Conservation (phyloP, 2,797 vertebrate species). For the Sebastes aleutianus region DNA sequence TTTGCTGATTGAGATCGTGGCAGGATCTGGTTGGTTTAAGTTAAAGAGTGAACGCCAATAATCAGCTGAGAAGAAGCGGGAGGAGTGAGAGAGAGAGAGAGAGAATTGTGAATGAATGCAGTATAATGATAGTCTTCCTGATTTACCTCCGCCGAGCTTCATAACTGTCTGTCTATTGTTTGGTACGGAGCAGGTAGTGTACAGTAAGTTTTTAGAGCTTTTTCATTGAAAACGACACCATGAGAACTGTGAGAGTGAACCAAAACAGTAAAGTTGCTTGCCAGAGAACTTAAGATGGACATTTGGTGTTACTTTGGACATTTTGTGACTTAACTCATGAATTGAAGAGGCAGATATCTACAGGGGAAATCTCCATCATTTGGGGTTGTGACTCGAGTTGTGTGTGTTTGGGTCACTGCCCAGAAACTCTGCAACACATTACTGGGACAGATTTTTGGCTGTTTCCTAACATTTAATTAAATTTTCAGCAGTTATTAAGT, state of each 20-base stretch:
- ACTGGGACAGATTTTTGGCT: slow-evolving; percentile 31
- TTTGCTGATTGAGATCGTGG: too few relatives aligned
- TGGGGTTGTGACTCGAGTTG: not conserved
- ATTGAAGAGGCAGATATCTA: not conserved
- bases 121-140: too few relatives aligned
- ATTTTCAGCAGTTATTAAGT: slow-evolving; percentile 51
- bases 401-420: slow-evolving; percentile 17
- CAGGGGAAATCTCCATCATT: not conserved
- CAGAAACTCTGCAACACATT: slow-evolving; percentile 22
- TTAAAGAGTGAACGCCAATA: too few relatives aligned
- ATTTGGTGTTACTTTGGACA: not conserved
- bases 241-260: not conserved
- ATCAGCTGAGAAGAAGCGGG: too few relatives aligned
- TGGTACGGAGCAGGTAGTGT: too few relatives aligned
- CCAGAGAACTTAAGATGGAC: not conserved
- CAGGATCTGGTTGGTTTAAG: too few relatives aligned
- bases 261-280: not conserved
- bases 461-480: slow-evolving; percentile 56
- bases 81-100: too few relatives aligned
- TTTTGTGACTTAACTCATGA: not conserved
- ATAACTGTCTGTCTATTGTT: too few relatives aligned
- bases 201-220: accelerated
- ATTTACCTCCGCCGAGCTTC: too few relatives aligned
- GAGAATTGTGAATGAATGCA: too few relatives aligned
- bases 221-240: not conserved